Percentiles rank a stretch among this genome's conserved stretches.
These are phyloP conservation scores for Cephonodes hylas DNA, from an alignment of 2,888 invertebrate genomes.

Conservation along the genomic window DNA sequence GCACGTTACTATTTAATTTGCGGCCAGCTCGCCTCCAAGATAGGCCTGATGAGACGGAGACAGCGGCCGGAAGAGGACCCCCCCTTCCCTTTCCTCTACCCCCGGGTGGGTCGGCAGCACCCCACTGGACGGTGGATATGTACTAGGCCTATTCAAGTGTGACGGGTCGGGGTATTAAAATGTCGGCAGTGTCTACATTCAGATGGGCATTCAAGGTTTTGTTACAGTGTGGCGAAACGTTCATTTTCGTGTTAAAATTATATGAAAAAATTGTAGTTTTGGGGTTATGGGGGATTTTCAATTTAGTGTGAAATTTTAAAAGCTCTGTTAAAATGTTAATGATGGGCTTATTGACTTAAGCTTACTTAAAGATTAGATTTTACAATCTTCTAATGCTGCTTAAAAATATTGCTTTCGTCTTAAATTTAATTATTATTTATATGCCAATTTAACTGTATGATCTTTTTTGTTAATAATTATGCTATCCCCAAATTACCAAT, in stretches of 20 bases:
- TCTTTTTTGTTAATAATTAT: too few relatives aligned
- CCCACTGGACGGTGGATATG: conserved; percentile 48
- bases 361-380: too few relatives aligned
- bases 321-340: too few relatives aligned
- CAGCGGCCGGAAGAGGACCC: conserved; percentile 67
- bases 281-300: neutral
- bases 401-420: too few relatives aligned
- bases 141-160: conserved; percentile 64
- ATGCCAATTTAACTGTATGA: too few relatives aligned
- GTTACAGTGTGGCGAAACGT: neutral
- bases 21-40: conserved; percentile 67
- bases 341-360: too few relatives aligned
- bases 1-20: conserved; percentile 70
- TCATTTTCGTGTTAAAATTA: neutral
- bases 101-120: conserved; percentile 22
- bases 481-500: too few relatives aligned
- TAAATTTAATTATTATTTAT: too few relatives aligned
- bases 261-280: neutral
- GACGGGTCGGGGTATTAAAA: conserved; percentile 49
- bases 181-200: conserved; percentile 35
- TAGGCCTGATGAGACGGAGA: conserved; percentile 77
- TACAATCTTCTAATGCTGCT: too few relatives aligned
- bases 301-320: too few relatives aligned
- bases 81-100: too few relatives aligned
- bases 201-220: neutral